Percentiles rank a stretch among this genome's conserved stretches.
These are phyloP conservation scores for Clinocottus analis DNA, from an alignment of 2,113 vertebrate genomes.

Conservation along the genomic window DNA sequence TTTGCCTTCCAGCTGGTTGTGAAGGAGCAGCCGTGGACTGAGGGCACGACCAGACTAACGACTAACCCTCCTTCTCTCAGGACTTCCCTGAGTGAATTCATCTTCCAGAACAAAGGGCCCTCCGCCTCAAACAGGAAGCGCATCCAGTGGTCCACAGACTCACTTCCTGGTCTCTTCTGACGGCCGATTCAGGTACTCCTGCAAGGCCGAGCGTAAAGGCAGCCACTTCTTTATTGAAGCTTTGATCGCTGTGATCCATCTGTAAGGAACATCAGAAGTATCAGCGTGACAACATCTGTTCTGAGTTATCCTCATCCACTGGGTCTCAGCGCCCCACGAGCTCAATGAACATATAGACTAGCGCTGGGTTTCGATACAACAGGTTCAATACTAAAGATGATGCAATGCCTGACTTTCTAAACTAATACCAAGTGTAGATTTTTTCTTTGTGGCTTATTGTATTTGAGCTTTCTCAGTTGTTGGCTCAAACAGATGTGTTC, in stretches of 20 bases:
- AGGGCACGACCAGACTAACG: no score
- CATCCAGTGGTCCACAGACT: constrained; percentile 37
- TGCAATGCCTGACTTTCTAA: not conserved
- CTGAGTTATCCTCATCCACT: no score
- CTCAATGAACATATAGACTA: not conserved
- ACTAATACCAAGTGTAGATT: not conserved
- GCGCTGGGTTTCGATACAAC: no score
- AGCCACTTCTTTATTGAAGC: constrained; percentile 91
- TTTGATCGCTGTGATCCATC: constrained; percentile 90
- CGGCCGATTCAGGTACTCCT: constrained; percentile 87
- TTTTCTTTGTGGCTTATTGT: not conserved
- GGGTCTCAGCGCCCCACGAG: not conserved
- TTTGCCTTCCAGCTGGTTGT: not conserved
- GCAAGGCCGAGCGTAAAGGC: constrained; percentile 88
- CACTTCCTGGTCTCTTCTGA: constrained; percentile 90
- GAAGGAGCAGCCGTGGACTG: not conserved
- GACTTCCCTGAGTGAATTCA: not conserved
- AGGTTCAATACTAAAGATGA: not conserved
- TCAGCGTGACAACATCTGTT: not conserved
- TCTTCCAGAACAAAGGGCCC: not conserved
- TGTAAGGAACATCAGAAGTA: constrained; percentile 58
- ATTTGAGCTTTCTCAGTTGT: not conserved
- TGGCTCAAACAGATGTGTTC: no score
- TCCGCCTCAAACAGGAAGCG: not conserved
- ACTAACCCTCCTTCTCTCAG: not conserved